These are phyloP conservation scores for Sakesphorus luctuosus DNA, from an alignment of 2,113 vertebrate genomes.

Conservation along the genomic window DNA sequence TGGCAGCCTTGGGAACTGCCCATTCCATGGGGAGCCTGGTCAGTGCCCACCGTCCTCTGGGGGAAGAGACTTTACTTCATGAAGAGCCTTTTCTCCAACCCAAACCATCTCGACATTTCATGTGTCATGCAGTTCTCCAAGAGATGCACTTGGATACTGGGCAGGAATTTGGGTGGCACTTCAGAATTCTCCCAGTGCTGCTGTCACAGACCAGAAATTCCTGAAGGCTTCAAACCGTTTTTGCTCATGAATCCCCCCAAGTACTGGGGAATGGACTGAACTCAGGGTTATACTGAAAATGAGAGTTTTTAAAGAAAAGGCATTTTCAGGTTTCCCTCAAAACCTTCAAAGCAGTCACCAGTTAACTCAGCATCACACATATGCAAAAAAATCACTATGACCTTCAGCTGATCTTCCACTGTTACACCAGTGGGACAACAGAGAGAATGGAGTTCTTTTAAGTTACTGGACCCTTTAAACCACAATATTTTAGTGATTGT, in stretches of 20 bases:
- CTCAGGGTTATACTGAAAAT: background rate
- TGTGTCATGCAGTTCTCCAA: background rate
- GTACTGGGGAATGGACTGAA: background rate
- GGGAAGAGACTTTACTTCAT: background rate
- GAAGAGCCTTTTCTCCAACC: background rate
- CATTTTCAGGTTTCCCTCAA: background rate
- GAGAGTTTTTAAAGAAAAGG: background rate
- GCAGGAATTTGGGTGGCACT: background rate
- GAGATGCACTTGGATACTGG: background rate
- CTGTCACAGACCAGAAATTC: background rate
- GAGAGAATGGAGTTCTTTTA: background rate
- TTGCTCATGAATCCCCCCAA: background rate
- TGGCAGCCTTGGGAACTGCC: background rate
- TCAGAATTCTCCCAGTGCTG: background rate
- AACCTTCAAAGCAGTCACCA: background rate
- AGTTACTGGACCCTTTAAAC: background rate
- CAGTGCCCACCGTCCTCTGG: background rate
- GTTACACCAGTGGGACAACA: background rate
- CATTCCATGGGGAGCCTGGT: no score
- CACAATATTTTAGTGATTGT: background rate
- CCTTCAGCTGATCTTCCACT: background rate
- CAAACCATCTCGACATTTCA: background rate
- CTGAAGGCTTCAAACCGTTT: background rate
- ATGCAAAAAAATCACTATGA: background rate
- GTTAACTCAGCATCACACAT: background rate